Evolutionary conservation across 1,140 invertebrate species (phyloP).

Genomic region (Danaus plexippus): DNA sequence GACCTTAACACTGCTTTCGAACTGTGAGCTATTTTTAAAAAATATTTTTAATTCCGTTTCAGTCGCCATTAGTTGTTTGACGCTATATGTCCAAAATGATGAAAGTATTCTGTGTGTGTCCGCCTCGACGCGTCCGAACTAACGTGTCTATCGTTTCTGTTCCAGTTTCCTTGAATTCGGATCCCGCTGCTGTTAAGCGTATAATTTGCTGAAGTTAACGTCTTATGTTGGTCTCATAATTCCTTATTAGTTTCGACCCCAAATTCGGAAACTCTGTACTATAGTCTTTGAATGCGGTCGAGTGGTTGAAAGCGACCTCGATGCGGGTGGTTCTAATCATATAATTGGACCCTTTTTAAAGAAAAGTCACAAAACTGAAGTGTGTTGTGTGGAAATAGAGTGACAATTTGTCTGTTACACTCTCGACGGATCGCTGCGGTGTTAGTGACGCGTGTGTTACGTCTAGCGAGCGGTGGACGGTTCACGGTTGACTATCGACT

Average conservation of each 20-base stretch:
- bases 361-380: conserved; percentile 62
- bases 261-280: conserved; percentile 59
- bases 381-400: conserved; percentile 73
- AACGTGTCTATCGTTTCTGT: conserved; percentile 37
- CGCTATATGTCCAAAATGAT: conserved; percentile 4
- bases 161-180: conserved; percentile 63
- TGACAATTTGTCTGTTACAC: conserved; percentile 68
- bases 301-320: conserved; percentile 65
- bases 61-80: conserved; percentile 28
- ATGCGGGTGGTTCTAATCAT: conserved; percentile 61
- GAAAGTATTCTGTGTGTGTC: not conserved
- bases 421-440: conserved; percentile 49
- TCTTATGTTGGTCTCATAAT: conserved; percentile 57
- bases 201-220: conserved; percentile 48
- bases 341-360: conserved; percentile 70
- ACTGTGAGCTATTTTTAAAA: conserved; percentile 47
- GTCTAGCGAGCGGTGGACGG: conserved; percentile 29
- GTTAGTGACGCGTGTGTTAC: conserved; percentile 39
- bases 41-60: conserved; percentile 50
- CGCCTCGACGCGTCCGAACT: not conserved
- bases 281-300: conserved; percentile 55
- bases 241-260: conserved; percentile 49
- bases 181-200: conserved; percentile 44
- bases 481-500: conserved; percentile 20
- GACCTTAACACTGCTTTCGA: conserved; percentile 37